Conservation (phyloP, 2,113 vertebrate genomes). For the Mormoops blainvillei region DNA sequence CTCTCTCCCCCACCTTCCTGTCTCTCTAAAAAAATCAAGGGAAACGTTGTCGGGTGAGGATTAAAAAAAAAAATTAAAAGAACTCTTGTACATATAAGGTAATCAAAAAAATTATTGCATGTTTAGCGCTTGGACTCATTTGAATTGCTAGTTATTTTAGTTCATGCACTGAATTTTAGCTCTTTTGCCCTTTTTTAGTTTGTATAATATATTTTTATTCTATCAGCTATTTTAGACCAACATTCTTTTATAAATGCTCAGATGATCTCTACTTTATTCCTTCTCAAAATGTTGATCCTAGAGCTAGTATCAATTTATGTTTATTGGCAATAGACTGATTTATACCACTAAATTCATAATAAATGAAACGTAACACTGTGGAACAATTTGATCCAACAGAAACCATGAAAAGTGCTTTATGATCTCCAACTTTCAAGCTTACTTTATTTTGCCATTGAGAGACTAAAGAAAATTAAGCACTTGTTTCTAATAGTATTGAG, state of each 20-base stretch:
- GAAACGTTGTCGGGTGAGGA: too few species aligned
- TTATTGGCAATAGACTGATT: constrained; percentile 40
- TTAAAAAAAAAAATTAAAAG: constrained; percentile 11
- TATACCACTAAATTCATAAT: constrained; percentile 23
- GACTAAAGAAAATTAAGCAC: not conserved
- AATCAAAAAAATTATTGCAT: constrained; percentile 54
- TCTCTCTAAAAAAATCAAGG: too few species aligned
- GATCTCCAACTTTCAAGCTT: not conserved
- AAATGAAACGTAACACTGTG: not conserved
- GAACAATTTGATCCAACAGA: not conserved
- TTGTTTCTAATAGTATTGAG: not conserved
- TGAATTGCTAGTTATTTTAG: constrained; percentile 61
- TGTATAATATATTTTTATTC: constrained; percentile 64
- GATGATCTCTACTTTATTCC: constrained; percentile 24
- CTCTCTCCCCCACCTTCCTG: too few species aligned
- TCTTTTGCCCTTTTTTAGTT: constrained; percentile 61
- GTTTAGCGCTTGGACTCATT: constrained; percentile 58
- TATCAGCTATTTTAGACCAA: constrained; percentile 48
- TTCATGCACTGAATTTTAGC: constrained; percentile 38
- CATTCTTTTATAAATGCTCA: constrained; percentile 46
- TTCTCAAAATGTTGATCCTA: constrained; percentile 43
- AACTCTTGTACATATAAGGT: constrained; percentile 53
- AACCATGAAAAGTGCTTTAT: constrained; percentile 23
- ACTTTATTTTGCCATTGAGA: not conserved
- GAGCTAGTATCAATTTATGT: constrained; percentile 31